Evolutionary conservation across 1,140 invertebrate species (phyloP), one percentile per base, ranked within the genome.

Genomic region (Thaumetopoea pityocampa): DNA sequence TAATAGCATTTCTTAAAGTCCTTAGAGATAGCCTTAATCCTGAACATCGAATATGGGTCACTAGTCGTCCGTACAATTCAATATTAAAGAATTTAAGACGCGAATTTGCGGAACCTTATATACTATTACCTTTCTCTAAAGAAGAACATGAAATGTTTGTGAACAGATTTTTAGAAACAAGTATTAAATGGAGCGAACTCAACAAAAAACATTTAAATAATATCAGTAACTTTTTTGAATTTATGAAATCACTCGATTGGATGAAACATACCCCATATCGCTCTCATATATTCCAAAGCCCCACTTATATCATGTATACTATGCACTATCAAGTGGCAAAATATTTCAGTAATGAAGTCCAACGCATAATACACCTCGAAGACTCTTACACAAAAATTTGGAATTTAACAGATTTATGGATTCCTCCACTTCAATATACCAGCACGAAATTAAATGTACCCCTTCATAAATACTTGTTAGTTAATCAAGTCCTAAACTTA

Each of bases 11-110:
- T 4, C 5, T 45, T 1, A 30, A 37, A 2, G 22, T 11, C 2
- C 9, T 37, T 1, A 18, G 16, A 5, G 10, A 28, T 12, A 17
- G 4, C 1, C 4, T 2, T 8, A n/a, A 3, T n/a, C 10, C 7
- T 6, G 16, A 27, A 5, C 27, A 18, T n/a, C n/a, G n/a, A 26
- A 26, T 37, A 1, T 37, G 35, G 35, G 19, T 37, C 2, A 19
- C 35, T 17, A 37, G 23, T n/a, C 2, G 9, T 3, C 8, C 24
- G 0, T 19, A 11, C 5, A 7, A 28, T n/a, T 1, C 4, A 1
- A 10, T 19, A 1, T 11, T n/a, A 14, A 1, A 2, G 1, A n/a
- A 2, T 5, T 37, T 37, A 10, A 11, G 19, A 27, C 3, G 3
- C 1, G n/a, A 27, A 8, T 37, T 37, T 11, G 35, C 23, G 3